Conservation (phyloP, 2,113 vertebrate genomes). For the Sturnira hondurensis region DNA sequence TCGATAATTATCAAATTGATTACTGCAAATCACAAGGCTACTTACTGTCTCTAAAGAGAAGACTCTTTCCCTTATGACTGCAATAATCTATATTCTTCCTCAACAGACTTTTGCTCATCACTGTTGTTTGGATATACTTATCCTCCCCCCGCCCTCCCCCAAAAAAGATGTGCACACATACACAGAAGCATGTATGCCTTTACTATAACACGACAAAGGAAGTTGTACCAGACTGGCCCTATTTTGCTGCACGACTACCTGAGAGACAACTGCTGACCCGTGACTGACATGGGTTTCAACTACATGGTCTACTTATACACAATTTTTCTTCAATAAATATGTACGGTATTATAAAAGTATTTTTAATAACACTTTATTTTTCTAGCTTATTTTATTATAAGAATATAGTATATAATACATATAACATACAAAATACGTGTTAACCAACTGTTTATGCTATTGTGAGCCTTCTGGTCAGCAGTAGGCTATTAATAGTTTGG, state of each 20-base stretch:
- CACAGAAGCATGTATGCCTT: background rate
- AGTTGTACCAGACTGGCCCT: background rate
- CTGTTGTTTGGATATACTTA: background rate
- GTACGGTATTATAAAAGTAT: background rate
- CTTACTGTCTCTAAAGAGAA: background rate
- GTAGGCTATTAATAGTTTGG: background rate
- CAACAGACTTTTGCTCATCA: background rate
- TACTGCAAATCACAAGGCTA: constrained; percentile 32
- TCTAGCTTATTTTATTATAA: background rate
- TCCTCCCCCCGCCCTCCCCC: no score
- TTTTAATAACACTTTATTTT: background rate
- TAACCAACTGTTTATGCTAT: background rate
- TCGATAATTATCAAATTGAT: constrained; percentile 63
- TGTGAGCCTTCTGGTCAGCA: background rate
- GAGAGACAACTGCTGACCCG: background rate
- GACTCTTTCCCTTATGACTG: background rate
- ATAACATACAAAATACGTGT: background rate
- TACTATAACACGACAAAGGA: background rate
- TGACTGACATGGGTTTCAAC: background rate
- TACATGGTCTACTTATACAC: background rate
- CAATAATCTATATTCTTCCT: background rate
- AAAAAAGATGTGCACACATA: background rate
- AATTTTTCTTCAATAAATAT: background rate
- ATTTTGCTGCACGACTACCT: background rate
- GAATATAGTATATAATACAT: background rate